Evolutionary conservation across 2,888 invertebrate genomes (phyloP).

Genomic region (Hylaea fasciaria): DNA sequence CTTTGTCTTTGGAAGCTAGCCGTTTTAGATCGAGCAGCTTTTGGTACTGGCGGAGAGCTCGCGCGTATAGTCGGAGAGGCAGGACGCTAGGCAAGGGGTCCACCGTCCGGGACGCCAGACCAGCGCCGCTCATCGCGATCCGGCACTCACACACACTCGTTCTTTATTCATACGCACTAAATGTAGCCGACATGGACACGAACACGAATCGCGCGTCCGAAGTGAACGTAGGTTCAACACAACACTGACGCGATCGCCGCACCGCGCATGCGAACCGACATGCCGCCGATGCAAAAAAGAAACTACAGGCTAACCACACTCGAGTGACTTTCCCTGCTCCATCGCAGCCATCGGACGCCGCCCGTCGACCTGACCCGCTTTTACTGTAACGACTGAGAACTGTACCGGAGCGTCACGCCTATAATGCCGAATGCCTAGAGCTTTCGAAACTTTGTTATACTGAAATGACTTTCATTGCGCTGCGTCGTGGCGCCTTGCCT

Average conservation of each 20-base stretch:
- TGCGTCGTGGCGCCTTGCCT: constrained; percentile 14
- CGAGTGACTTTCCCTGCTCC: constrained; percentile 75
- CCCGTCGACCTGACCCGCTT: constrained; percentile 77
- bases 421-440: constrained; percentile 35
- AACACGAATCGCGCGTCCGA: constrained; percentile 80
- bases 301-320: constrained; percentile 67
- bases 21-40: constrained; percentile 85
- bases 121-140: constrained; percentile 72
- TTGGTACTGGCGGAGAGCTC: constrained; percentile 87
- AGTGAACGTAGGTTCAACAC: constrained; percentile 79
- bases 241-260: constrained; percentile 69
- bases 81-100: constrained; percentile 66
- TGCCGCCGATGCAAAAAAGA: constrained; percentile 75
- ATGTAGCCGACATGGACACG: constrained; percentile 57
- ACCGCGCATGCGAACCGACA: constrained; percentile 74
- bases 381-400: constrained; percentile 57
- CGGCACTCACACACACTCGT: constrained; percentile 60
- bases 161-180: constrained; percentile 68
- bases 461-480: constrained; percentile 10
- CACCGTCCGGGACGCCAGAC: constrained; percentile 69
- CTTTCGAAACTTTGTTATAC: constrained; percentile 37
- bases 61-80: constrained; percentile 82
- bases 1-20: constrained; percentile 81
- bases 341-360: constrained; percentile 35
- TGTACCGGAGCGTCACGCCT: constrained; percentile 40